Base-by-base conservation (phyloP, 1,140 invertebrate species). In the Trachelipus rathkii region DNA sequence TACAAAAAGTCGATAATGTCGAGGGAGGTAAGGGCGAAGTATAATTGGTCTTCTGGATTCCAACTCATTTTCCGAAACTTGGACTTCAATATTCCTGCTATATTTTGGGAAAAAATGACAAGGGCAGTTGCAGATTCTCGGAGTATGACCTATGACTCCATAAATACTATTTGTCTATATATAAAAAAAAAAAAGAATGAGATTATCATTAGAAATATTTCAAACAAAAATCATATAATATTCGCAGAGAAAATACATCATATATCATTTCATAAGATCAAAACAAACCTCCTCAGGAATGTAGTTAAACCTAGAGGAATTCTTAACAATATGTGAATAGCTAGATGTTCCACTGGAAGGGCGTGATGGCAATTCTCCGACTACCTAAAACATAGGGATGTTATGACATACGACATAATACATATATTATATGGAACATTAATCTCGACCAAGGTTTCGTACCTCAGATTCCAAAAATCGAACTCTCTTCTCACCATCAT, bases 91-190 rank as follows among this genome's bases (percentile, higher is more conserved):
- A 19, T 60, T 60, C n/a, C 77, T 77, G 9, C 67, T 69, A n/a
- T 60, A 50, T 15, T 60, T 9, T 11, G 79, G 79, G 68, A 81
- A 74, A 72, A 81, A 81, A 74, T 81, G 79, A 50, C 79, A 81
- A 13, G 79, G 79, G 66, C 79, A 81, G 77, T 81, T 78, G 77
- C 79, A 81, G 50, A 67, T 74, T 21, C 77, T 74, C 0, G 75
- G 77, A 69, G 75, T 78, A 69, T 81, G 79, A 23, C 44, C 67
- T 45, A 33, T 44, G 33, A 19, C 43, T 33, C 23, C 43, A 33
- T 71, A 71, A 33, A 33, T 24, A 15, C 43, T 24, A 44, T 71
- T 23, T 33, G 43, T 15, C 43, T 71, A 21, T 23, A 15, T n/a
- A n/a, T n/a, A n/a, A n/a, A n/a, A n/a, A n/a, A n/a, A n/a, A n/a